phyloP scores from a whole-genome alignment of 2,888 invertebrate species.

The Diplazon laetatorius region DNA sequence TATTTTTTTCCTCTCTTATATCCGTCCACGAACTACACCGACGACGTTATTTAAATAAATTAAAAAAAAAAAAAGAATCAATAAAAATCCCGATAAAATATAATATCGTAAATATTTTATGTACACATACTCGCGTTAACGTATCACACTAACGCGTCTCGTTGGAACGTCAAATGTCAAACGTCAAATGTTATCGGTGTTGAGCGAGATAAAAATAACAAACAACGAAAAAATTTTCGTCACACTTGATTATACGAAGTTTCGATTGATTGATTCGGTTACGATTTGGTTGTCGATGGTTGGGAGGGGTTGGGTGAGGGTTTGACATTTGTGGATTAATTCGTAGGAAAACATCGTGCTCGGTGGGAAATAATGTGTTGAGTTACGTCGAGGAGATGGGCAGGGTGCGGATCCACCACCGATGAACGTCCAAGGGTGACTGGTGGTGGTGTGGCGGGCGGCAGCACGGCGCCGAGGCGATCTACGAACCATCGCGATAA shows the following conservation, averaged over 20 bases:
- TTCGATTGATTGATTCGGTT: not conserved
- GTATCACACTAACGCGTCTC: not conserved
- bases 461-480: slow-evolving; percentile 72
- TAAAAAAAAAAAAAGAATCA: slow-evolving; percentile 11
- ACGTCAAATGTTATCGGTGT: not conserved
- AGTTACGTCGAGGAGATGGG: slow-evolving; percentile 51
- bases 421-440: slow-evolving; percentile 76
- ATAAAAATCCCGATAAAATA: not conserved
- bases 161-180: not conserved
- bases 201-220: not conserved
- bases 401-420: slow-evolving; percentile 72
- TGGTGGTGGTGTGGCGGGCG: slow-evolving; percentile 68
- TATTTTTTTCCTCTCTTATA: too few species aligned
- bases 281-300: too few species aligned
- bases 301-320: too few species aligned
- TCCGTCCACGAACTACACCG: not conserved
- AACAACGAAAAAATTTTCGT: not conserved
- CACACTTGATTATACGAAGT: not conserved
- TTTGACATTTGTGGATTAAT: not conserved
- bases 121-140: not conserved
- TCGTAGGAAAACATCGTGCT: slow-evolving; percentile 20
- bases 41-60: not conserved
- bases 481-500: slow-evolving; percentile 69
- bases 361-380: slow-evolving; percentile 27
- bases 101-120: slow-evolving; percentile 7